A percentile compares a stretch with the other conserved stretches of the same genome.
These are phyloP conservation scores for Trematomus loennbergii DNA, from an alignment of 2,113 vertebrate species.

Conservation along the genomic window DNA sequence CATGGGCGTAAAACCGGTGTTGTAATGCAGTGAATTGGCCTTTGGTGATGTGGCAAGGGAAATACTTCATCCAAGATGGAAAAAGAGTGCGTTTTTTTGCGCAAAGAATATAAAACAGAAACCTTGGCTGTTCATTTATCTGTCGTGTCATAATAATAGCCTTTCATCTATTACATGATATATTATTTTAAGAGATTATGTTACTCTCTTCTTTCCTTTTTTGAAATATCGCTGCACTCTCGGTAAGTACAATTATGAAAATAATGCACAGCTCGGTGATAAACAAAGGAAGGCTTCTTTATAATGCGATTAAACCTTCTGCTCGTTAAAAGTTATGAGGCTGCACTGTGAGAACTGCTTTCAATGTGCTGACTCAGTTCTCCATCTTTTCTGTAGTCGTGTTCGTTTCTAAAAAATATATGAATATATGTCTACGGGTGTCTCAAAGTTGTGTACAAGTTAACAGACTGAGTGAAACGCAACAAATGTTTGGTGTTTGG, in stretches of 20 bases:
- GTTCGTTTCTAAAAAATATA: neutral
- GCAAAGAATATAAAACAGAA: neutral
- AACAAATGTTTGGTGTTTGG: neutral
- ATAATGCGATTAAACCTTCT: neutral
- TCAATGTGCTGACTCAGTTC: neutral
- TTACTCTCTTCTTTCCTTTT: slow-evolving; percentile 47
- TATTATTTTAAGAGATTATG: too few relatives aligned
- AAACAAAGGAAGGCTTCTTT: neutral
- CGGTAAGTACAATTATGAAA: slow-evolving; percentile 48
- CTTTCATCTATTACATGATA: too few relatives aligned
- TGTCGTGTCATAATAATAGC: neutral
- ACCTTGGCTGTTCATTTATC: neutral
- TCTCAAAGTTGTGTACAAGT: neutral
- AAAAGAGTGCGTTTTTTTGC: too few relatives aligned
- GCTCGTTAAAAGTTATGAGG: too few relatives aligned
- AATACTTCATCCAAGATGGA: too few relatives aligned
- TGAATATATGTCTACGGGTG: neutral
- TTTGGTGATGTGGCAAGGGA: neutral
- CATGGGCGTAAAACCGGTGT: neutral
- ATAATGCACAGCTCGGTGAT: neutral
- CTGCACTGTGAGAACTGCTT: neutral
- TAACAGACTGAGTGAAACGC: neutral
- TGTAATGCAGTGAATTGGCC: neutral
- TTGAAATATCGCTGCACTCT: neutral
- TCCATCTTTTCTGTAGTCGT: neutral